phyloP scores from a whole-genome alignment of 2,797 vertebrate species.

The Amazonetta brasiliensis region DNA sequence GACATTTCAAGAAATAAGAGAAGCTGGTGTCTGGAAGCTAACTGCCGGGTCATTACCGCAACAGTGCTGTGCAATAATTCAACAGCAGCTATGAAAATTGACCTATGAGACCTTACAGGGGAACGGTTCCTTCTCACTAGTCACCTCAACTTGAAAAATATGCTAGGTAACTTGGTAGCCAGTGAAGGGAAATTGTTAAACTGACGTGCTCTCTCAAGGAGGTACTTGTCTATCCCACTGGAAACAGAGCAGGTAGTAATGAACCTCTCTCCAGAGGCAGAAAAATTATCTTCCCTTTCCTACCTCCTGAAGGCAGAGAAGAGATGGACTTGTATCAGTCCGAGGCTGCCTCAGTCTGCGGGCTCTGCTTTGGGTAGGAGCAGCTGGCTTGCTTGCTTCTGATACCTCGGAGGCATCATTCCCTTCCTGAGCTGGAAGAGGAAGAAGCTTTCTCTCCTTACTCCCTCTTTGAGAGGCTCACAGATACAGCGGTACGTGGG shows the following conservation, averaged over 20 bases:
- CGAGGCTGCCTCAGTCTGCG: neutral
- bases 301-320: neutral
- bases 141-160: neutral
- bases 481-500: neutral
- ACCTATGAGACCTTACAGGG: neutral
- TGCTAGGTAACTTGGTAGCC: neutral
- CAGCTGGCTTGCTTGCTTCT: neutral
- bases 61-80: neutral
- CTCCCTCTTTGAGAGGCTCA: neutral
- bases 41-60: neutral
- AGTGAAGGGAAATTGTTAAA: neutral
- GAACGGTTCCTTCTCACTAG: neutral
- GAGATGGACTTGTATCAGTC: neutral
- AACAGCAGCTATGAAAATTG: neutral
- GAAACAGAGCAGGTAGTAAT: neutral
- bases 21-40: slow-evolving; percentile 27
- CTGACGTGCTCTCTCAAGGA: neutral
- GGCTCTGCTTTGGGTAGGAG: neutral
- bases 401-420: neutral
- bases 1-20: slow-evolving; percentile 16
- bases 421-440: neutral
- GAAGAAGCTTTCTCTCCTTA: neutral
- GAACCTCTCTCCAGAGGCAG: neutral
- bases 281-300: neutral
- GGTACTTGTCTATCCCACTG: neutral